Evolutionary conservation across 2,888 invertebrate species (phyloP).

Genomic region (Stenodema calcarata): DNA sequence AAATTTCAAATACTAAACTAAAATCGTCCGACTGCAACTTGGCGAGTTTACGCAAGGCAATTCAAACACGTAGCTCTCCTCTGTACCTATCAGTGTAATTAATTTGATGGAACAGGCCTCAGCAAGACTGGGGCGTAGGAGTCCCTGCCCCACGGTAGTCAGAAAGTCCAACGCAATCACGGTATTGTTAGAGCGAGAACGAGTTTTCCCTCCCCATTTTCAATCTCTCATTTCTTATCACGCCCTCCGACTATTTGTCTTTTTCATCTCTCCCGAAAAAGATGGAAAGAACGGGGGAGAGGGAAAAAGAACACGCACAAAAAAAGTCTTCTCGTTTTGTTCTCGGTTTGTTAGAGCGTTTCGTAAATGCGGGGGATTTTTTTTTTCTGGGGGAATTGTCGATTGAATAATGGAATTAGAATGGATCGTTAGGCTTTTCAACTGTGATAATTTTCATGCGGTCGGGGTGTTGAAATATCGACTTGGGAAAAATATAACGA

Average conservation of each 20-base stretch:
- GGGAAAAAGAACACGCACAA: neutral
- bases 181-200: constrained; percentile 21
- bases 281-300: neutral
- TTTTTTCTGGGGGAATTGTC: neutral
- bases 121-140: neutral
- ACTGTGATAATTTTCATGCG: neutral
- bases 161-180: constrained; percentile 6
- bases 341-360: neutral
- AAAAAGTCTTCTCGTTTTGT: neutral
- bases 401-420: neutral
- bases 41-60: too few relatives aligned
- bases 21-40: too few relatives aligned
- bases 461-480: too few relatives aligned
- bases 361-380: neutral
- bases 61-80: neutral
- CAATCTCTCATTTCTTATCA: constrained; percentile 45
- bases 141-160: too few relatives aligned
- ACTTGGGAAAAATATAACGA: too few relatives aligned
- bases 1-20: too few relatives aligned
- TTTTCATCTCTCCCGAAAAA: constrained; percentile 26
- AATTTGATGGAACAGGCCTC: neutral
- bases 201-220: constrained; percentile 1
- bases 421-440: neutral
- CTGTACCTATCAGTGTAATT: neutral
- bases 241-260: constrained; percentile 38